Base-by-base conservation (phyloP, 1,140 invertebrate genomes). In the Zaprionus inermis region DNA sequence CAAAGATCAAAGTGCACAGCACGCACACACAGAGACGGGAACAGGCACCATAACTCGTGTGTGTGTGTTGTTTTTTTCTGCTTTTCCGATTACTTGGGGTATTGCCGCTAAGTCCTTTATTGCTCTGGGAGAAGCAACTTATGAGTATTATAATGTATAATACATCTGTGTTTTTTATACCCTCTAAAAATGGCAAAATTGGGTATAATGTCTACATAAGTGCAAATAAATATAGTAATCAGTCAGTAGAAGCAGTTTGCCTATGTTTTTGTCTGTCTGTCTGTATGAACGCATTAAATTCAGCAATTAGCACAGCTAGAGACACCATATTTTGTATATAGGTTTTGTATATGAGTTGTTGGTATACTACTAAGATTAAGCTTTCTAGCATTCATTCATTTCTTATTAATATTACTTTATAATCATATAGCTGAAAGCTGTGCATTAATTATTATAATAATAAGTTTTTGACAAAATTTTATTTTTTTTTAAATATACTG, bases 1-100 rank as follows among this genome's bases (percentile, higher is more conserved):
- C 79, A 79, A 79, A 86, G 82, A 86, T 86, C 82, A 86, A 86
- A 86, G 82, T 76, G 65, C 64, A 56, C 44, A 76, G 38, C 72
- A 71, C 70, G 70, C 65, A 77, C 52, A 24, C 52, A 51, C 57
- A 51, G 10, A 57, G 36, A 38, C 55, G 59, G 38, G 6, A 22
- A 41, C 51, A 59, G 36, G 30, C 63, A 55, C 59, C 32, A 66
- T 41, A 69, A 11, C 12, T 22, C 12, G 9, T 5, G 5, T 41
- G 34, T 18, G 14, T 5, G 2, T 41, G 34, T 66, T 66, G 4
- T 38, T 44, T 34, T 34, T 38, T 9, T 54, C 16, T 20, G 24
- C 12, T 68, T 73, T 34, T 32, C 12, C 11, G 44, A 22, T 67
- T 6, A 60, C 36, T 67, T 60, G 18, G 36, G 36, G 46, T 36